Percentiles rank a stretch among this genome's conserved stretches.
Conservation (phyloP, 2,888 invertebrate genomes). For the Parapristionchus giblindavisi region DNA sequence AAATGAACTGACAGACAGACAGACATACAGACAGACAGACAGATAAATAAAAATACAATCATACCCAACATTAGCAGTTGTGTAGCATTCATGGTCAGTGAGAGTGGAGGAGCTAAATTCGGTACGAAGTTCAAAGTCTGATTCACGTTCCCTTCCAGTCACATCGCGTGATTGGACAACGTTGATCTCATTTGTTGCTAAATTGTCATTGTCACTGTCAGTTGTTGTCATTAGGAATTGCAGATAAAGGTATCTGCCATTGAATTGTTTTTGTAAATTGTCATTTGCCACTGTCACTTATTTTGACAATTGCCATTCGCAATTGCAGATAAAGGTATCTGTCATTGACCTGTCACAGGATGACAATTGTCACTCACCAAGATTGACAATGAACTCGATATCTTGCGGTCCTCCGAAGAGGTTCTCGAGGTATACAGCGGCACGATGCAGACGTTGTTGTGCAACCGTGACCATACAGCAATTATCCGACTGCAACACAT, state of each 20-base stretch:
- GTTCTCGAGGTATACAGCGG: conserved; percentile 77
- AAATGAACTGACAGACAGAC: too few species aligned
- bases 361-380: neutral
- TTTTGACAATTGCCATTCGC: too few species aligned
- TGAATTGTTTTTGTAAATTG: too few species aligned
- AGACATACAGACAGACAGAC: too few species aligned
- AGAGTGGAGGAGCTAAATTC: conserved; percentile 81
- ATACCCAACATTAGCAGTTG: conserved; percentile 82
- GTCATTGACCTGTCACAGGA: too few species aligned
- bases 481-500: neutral
- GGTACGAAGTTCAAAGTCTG: conserved; percentile 82
- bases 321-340: too few species aligned
- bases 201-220: neutral
- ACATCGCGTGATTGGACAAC: conserved; percentile 82
- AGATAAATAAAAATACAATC: too few species aligned
- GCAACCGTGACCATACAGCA: neutral
- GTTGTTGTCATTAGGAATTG: too few species aligned
- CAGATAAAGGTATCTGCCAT: neutral
- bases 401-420: conserved; percentile 79
- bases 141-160: conserved; percentile 80
- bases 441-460: conserved; percentile 49
- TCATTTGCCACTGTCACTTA: too few species aligned
- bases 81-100: conserved; percentile 77
- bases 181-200: conserved; percentile 33
- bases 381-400: conserved; percentile 82